phyloP scores from a whole-genome alignment of 2,797 vertebrate species.

The Ctenopoma kingsleyae region DNA sequence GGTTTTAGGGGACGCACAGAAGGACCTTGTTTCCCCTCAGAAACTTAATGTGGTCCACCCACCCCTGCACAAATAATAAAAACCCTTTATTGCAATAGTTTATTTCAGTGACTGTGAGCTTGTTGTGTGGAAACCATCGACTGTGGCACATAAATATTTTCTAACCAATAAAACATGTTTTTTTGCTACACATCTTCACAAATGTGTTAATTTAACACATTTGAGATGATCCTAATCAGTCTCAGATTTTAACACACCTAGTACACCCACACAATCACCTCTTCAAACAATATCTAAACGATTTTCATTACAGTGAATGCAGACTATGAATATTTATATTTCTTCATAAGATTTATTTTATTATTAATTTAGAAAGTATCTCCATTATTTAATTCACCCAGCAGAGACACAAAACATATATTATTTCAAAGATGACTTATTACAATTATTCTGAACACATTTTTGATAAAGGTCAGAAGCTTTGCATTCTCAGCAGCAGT shows the following conservation, averaged over 20 bases:
- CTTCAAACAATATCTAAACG: no score
- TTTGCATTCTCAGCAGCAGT: conserved; percentile 30
- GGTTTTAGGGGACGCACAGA: conserved; percentile 56
- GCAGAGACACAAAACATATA: no score
- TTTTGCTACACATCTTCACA: neutral
- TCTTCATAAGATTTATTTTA: no score
- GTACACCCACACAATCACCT: no score
- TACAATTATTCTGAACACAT: conserved; percentile 31
- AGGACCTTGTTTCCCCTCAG: neutral
- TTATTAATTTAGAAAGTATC: no score
- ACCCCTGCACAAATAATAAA: conserved; percentile 23
- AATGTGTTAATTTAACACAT: no score
- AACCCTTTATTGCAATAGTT: neutral
- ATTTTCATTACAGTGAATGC: no score
- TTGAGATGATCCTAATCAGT: no score
- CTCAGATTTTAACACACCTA: no score
- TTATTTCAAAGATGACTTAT: conserved; percentile 28
- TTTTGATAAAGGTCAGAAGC: conserved; percentile 15
- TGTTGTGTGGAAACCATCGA: neutral
- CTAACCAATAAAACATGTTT: neutral
- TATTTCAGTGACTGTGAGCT: no score
- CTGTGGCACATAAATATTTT: neutral
- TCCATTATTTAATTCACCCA: no score
- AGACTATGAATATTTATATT: no score
- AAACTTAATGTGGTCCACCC: conserved; percentile 51